Evolutionary conservation across 1,140 invertebrate species (phyloP).

Genomic region (Halesus radiatus): DNA sequence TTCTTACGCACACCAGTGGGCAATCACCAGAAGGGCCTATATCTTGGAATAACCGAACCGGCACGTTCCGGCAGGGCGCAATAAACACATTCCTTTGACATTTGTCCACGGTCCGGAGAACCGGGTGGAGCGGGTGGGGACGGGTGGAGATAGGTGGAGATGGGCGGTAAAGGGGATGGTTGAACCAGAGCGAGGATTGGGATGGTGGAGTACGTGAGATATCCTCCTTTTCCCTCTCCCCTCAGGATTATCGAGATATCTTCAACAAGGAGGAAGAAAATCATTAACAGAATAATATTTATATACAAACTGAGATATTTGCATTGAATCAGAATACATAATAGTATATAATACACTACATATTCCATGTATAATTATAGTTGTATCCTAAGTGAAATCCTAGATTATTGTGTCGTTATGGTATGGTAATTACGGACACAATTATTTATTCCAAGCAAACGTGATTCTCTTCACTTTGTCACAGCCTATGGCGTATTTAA

Average conservation of each 20-base stretch:
- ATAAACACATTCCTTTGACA: conserved; percentile 57
- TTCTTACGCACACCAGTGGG: conserved; percentile 4
- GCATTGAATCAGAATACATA: too few species aligned
- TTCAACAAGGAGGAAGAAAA: background rate
- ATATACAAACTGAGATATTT: background rate
- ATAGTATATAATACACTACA: too few species aligned
- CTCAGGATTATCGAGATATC: conserved; percentile 28
- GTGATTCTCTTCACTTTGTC: too few species aligned
- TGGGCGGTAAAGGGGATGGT: too few species aligned
- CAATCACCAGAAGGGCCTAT: conserved; percentile 1
- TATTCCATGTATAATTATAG: background rate
- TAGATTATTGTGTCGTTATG: too few species aligned
- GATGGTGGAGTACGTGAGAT: conserved; percentile 10
- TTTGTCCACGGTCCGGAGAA: conserved; percentile 44
- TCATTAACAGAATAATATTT: background rate
- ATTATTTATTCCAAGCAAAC: too few species aligned
- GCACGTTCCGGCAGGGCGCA: conserved; percentile 45
- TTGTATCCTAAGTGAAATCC: too few species aligned
- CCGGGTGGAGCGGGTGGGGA: conserved; percentile 13
- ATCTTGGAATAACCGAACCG: conserved; percentile 35
- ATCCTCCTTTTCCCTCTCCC: background rate
- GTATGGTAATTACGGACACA: too few species aligned
- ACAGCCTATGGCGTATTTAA: too few species aligned
- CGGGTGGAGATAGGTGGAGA: background rate
- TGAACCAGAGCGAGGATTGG: background rate